Evolutionary conservation across 1,140 invertebrate genomes (phyloP).

Genomic region (Monochamus saltuarius): DNA sequence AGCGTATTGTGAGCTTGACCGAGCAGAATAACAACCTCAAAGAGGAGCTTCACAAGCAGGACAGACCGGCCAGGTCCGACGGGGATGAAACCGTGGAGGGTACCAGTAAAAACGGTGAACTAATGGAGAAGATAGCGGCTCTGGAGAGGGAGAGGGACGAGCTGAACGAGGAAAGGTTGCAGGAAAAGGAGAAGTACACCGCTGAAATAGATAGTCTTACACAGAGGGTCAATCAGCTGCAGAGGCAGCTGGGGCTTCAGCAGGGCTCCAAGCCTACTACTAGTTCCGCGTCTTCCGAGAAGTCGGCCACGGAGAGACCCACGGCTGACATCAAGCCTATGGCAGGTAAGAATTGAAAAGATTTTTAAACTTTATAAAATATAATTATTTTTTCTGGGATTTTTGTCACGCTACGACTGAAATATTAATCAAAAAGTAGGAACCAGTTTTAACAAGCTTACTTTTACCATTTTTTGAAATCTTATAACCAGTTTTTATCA

Average conservation of each 20-base stretch:
- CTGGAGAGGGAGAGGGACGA: slow-evolving; percentile 70
- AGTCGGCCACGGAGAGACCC: slow-evolving; percentile 73
- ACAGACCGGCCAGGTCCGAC: slow-evolving; percentile 54
- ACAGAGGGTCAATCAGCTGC: slow-evolving; percentile 72
- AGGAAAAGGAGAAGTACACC: slow-evolving; percentile 62
- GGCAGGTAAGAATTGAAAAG: slow-evolving; percentile 63
- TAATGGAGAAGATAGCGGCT: slow-evolving; percentile 35
- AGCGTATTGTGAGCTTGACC: slow-evolving; percentile 67
- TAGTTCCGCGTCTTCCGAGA: slow-evolving; percentile 64
- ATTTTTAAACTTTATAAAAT: slow-evolving; percentile 15
- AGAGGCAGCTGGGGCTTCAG: slow-evolving; percentile 74
- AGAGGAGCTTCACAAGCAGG: slow-evolving; percentile 59
- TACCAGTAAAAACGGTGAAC: slow-evolving; percentile 27
- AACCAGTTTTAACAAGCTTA: no score
- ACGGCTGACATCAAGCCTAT: slow-evolving; percentile 94
- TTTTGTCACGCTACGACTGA: no score
- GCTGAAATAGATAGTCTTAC: slow-evolving; percentile 73
- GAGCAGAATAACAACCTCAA: slow-evolving; percentile 64
- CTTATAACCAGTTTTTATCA: no score
- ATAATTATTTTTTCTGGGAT: background rate
- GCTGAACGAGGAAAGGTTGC: slow-evolving; percentile 61
- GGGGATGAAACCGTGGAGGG: slow-evolving; percentile 28
- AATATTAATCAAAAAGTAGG: no score
- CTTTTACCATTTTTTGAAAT: no score
- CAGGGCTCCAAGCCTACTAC: slow-evolving; percentile 68